A percentile compares a stretch with the other conserved stretches of the same genome.
Evolutionary conservation across 2,888 invertebrate species (phyloP).

Genomic region (Xanthorhoe spadicearia): DNA sequence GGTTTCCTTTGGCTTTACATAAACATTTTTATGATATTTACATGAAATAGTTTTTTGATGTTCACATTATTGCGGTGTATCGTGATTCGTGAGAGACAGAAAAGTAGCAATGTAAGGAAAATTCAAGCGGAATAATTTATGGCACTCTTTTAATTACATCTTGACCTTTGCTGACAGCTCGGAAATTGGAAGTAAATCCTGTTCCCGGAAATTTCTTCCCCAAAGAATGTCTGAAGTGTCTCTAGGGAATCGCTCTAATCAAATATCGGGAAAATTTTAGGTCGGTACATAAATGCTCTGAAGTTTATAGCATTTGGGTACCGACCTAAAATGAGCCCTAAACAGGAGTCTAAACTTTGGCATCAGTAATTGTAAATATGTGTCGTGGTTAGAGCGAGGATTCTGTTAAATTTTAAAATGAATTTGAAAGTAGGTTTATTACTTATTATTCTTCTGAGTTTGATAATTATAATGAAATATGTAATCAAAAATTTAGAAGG

Average conservation of each 20-base stretch:
- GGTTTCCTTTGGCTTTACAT: conserved; percentile 11
- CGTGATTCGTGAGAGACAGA: conserved; percentile 3
- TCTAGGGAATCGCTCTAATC: conserved; percentile 17
- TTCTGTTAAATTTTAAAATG: too few relatives aligned
- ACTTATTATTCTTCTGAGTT: too few relatives aligned
- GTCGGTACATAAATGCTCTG: conserved; percentile 8
- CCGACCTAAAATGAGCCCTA: too few relatives aligned
- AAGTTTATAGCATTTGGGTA: too few relatives aligned
- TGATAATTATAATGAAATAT: too few relatives aligned
- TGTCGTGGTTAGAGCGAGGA: too few relatives aligned
- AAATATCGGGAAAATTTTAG: conserved; percentile 15
- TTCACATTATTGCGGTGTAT: conserved; percentile 13
- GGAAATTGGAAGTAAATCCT: conserved; percentile 26
- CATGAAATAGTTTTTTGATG: conserved; percentile 11
- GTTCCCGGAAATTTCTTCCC: conserved; percentile 13
- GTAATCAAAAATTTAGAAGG: too few relatives aligned
- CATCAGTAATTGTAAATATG: conserved; percentile 1
- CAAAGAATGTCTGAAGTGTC: conserved; percentile 16
- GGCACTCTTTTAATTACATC: conserved; percentile 25
- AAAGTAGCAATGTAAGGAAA: background rate
- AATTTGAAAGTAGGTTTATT: too few relatives aligned
- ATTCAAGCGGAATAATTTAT: conserved; percentile 6
- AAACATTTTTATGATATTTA: conserved; percentile 19
- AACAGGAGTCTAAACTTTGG: conserved; percentile 17
- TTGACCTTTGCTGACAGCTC: conserved; percentile 25